Percentiles rank a stretch among this genome's conserved stretches.
Evolutionary conservation across 1,140 invertebrate genomes (phyloP).

Genomic region (Drosophila santomea): DNA sequence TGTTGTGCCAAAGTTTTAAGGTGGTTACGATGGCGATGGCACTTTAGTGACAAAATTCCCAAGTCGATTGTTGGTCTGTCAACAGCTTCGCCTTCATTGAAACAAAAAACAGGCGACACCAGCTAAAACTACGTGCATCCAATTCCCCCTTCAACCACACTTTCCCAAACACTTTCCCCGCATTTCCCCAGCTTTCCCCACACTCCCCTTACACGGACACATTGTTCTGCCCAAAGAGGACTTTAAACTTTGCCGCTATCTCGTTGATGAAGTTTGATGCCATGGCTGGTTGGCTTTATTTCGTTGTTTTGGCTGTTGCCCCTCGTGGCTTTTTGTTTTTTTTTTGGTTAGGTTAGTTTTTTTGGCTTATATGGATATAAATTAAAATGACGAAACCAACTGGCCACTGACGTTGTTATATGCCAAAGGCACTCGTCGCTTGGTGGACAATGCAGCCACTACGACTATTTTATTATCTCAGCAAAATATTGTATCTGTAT

Average conservation of each 20-base stretch:
- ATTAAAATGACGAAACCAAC: constrained; percentile 61
- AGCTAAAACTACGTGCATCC: constrained; percentile 63
- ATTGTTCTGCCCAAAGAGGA: constrained; percentile 43
- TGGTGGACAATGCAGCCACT: constrained; percentile 50
- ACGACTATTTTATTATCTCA: constrained; percentile 23
- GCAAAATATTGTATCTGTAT: constrained; percentile 7
- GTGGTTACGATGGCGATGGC: constrained; percentile 65
- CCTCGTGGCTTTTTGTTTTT: constrained; percentile 34
- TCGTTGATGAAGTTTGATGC: constrained; percentile 81
- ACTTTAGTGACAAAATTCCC: constrained; percentile 81
- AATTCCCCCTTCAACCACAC: constrained; percentile 9
- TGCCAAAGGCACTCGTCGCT: constrained; percentile 45
- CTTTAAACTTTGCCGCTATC: constrained; percentile 75
- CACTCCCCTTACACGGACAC: constrained; percentile 33
- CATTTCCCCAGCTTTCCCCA: constrained; percentile 1
- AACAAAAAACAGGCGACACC: constrained; percentile 71
- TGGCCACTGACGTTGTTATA: constrained; percentile 57
- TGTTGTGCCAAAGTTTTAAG: constrained; percentile 69
- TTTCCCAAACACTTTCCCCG: constrained; percentile 19
- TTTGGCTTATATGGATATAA: constrained; percentile 42
- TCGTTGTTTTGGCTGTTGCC: constrained; percentile 30
- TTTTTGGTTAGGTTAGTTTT: constrained; percentile 15
- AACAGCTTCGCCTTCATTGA: constrained; percentile 75
- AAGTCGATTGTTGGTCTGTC: constrained; percentile 83
- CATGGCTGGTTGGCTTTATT: constrained; percentile 63